These are phyloP conservation scores for Lepidurus apus DNA, from an alignment of 1,140 invertebrate species.

Conservation along the genomic window DNA sequence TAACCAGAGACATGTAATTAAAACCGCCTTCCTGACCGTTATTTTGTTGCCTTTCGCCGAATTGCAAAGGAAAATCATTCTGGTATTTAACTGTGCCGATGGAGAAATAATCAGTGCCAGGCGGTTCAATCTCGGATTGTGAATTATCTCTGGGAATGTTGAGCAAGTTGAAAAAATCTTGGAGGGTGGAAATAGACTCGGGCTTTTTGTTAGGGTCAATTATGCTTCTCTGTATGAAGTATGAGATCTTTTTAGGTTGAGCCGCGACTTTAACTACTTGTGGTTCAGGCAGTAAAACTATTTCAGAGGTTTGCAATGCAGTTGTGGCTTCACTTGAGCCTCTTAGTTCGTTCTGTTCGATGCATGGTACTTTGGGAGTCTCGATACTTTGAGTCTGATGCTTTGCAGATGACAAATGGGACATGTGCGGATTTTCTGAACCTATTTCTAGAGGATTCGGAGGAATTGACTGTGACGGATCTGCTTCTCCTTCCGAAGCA, in stretches of 20 bases:
- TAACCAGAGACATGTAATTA: not conserved
- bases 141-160: not conserved
- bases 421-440: no score
- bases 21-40: not conserved
- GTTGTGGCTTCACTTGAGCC: not conserved
- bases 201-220: conserved; percentile 1
- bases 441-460: no score
- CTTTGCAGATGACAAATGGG: no score
- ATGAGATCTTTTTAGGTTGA: not conserved
- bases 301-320: not conserved
- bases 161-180: not conserved
- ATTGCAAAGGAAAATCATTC: not conserved
- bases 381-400: no score
- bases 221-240: not conserved
- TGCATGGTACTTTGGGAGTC: no score
- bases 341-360: no score
- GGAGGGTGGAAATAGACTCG: not conserved
- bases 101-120: not conserved
- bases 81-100: not conserved
- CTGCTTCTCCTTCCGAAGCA: not conserved
- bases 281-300: not conserved
- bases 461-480: no score
- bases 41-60: not conserved
- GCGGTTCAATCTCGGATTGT: not conserved
- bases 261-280: not conserved